Percentiles rank a stretch among this genome's conserved stretches.
Evolutionary conservation across 2,888 invertebrate species (phyloP).

Genomic region (Panorpa germanica): DNA sequence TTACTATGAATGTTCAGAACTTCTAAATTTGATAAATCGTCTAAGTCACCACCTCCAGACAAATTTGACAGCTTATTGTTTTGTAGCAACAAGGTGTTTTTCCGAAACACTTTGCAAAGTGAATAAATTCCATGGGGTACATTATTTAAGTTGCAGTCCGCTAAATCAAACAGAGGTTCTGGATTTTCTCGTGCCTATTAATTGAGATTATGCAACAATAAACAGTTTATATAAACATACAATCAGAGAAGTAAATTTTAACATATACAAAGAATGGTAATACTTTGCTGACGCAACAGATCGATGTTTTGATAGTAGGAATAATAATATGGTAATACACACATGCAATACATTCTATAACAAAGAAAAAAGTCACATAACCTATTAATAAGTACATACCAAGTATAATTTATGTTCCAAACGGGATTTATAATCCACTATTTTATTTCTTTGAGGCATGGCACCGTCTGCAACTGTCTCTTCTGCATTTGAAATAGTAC

Average conservation of each 20-base stretch:
- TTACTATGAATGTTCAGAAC: conserved; percentile 47
- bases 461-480: no score
- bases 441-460: no score
- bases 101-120: conserved; percentile 64
- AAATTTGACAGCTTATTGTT: conserved; percentile 49
- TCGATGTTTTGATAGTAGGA: neutral
- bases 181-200: conserved; percentile 43
- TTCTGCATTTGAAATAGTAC: no score
- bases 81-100: conserved; percentile 45
- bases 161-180: conserved; percentile 58
- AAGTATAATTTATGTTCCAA: conserved; percentile 17
- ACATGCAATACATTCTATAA: no score
- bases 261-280: conserved; percentile 17
- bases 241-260: conserved; percentile 60
- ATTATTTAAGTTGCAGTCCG: conserved; percentile 50
- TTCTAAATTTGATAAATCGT: conserved; percentile 45
- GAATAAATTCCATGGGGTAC: conserved; percentile 65
- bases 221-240: conserved; percentile 34
- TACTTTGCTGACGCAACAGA: neutral
- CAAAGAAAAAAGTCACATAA: neutral
- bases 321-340: neutral
- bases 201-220: neutral
- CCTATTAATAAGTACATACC: conserved; percentile 12
- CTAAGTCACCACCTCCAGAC: conserved; percentile 49
- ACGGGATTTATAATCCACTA: conserved; percentile 16